Evolutionary conservation across 2,113 vertebrate species (phyloP).

Genomic region (Urocolius indicus): DNA sequence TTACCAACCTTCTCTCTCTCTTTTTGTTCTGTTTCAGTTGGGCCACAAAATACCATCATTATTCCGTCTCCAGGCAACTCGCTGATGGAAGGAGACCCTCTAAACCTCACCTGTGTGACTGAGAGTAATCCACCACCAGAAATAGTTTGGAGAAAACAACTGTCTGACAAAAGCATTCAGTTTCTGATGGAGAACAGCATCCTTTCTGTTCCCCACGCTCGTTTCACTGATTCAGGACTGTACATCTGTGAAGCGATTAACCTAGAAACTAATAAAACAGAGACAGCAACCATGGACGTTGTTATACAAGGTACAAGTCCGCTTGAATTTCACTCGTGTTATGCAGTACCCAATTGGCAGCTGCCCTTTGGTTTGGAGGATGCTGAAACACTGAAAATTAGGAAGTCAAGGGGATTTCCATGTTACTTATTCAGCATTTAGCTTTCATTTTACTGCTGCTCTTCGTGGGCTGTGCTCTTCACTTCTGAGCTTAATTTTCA

Average conservation of each 20-base stretch:
- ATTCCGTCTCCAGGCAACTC: neutral
- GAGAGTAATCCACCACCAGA: constrained; percentile 56
- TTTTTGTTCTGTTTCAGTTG: constrained; percentile 51
- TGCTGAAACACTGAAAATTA: neutral
- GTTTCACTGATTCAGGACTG: constrained; percentile 46
- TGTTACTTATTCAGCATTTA: neutral
- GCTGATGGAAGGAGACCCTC: neutral
- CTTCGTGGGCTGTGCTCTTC: neutral
- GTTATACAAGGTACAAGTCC: constrained; percentile 55
- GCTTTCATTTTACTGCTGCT: neutral
- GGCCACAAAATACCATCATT: constrained; percentile 54
- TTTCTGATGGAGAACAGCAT: neutral
- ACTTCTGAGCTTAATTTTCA: neutral
- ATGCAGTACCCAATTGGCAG: neutral
- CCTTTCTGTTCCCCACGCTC: constrained; percentile 23
- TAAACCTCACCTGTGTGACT: constrained; percentile 56
- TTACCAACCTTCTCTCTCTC: neutral
- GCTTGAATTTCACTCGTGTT: neutral
- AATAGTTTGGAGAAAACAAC: constrained; percentile 53
- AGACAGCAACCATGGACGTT: constrained; percentile 28
- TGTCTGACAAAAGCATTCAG: neutral
- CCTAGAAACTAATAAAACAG: constrained; percentile 30
- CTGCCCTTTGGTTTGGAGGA: neutral
- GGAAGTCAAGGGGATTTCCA: neutral
- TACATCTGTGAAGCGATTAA: constrained; percentile 70